These are phyloP conservation scores for Drosophila chauvacae DNA, from an alignment of 1,140 invertebrate genomes.

Conservation along the genomic window DNA sequence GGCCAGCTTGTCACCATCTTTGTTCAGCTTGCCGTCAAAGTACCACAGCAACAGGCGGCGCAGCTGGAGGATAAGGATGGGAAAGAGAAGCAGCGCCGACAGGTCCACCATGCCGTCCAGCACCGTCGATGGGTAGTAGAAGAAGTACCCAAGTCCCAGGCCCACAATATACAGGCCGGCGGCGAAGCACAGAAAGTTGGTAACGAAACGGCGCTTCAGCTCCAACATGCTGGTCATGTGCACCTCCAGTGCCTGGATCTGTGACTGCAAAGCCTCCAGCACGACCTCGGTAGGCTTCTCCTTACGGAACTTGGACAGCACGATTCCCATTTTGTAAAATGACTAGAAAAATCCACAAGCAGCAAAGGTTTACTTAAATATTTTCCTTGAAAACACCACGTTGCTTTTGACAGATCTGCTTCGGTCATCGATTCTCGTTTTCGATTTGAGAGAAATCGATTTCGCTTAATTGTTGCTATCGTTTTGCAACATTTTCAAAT, in stretches of 20 bases:
- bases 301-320: constrained; percentile 86
- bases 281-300: constrained; percentile 91
- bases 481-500: too few relatives aligned
- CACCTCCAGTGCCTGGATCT: constrained; percentile 92
- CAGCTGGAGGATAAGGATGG: constrained; percentile 90
- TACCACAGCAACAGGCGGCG: constrained; percentile 94
- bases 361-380: neutral
- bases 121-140: constrained; percentile 89
- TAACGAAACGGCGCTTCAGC: constrained; percentile 91
- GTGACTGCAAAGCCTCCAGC: constrained; percentile 91
- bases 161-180: constrained; percentile 91
- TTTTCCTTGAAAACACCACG: too few relatives aligned
- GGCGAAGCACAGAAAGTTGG: constrained; percentile 91
- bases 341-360: constrained; percentile 4
- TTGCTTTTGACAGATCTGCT: too few relatives aligned
- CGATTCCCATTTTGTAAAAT: constrained; percentile 26
- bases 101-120: constrained; percentile 89
- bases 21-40: constrained; percentile 92
- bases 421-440: too few relatives aligned
- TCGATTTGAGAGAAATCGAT: too few relatives aligned
- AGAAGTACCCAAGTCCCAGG: constrained; percentile 91
- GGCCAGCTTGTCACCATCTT: constrained; percentile 91
- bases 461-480: too few relatives aligned
- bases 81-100: constrained; percentile 90
- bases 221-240: constrained; percentile 91